These are phyloP conservation scores for Candoia aspera DNA, from an alignment of 2,113 vertebrate genomes.

Conservation along the genomic window DNA sequence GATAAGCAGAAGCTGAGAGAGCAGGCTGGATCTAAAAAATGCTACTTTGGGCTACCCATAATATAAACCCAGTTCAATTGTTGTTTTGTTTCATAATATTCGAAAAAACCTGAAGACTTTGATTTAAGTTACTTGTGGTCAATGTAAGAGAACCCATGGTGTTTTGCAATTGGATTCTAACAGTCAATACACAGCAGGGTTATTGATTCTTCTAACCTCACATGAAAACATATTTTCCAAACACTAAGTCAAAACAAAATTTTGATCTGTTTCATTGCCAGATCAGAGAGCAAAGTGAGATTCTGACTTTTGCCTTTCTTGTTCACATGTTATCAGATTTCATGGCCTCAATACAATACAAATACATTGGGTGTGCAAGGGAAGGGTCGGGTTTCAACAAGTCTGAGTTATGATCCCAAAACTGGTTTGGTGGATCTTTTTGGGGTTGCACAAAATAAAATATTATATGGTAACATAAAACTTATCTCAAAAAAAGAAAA, in stretches of 20 bases:
- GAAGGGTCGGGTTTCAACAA: background rate
- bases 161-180: background rate
- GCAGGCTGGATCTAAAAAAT: background rate
- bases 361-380: background rate
- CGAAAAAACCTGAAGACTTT: background rate
- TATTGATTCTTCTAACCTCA: conserved; percentile 12
- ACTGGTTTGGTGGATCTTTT: background rate
- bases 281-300: background rate
- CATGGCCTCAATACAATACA: no score
- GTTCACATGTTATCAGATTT: background rate
- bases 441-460: background rate
- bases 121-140: background rate
- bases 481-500: background rate
- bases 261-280: background rate
- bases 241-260: background rate
- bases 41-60: background rate
- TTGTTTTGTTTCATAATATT: conserved; percentile 13
- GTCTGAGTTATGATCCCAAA: background rate
- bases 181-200: conserved; percentile 4
- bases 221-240: conserved; percentile 25
- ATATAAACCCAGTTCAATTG: background rate
- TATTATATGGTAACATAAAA: background rate
- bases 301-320: background rate
- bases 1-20: background rate
- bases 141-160: background rate